A percentile compares a stretch with the other conserved stretches of the same genome.
Conservation (phyloP, 2,113 vertebrate genomes). For the Dolichotis patagonum region DNA sequence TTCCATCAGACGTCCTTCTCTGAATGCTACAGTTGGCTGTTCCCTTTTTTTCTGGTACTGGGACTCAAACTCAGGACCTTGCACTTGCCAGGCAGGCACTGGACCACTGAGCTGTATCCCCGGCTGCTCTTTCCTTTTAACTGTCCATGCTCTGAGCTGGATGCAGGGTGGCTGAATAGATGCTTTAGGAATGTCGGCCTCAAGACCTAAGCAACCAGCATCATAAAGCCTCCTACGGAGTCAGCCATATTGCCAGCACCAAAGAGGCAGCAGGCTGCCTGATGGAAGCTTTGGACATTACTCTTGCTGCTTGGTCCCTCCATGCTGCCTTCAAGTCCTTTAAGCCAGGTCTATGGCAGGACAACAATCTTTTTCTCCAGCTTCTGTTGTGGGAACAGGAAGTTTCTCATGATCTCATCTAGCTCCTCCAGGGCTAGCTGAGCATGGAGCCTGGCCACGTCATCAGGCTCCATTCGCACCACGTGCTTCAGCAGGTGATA, state of each 20-base stretch:
- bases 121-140: neutral
- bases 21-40: neutral
- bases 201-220: neutral
- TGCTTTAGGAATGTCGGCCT: neutral
- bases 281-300: neutral
- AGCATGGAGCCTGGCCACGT: slow-evolving; percentile 90
- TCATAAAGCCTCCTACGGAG: neutral
- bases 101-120: too few species aligned
- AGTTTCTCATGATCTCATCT: slow-evolving; percentile 88
- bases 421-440: slow-evolving; percentile 96
- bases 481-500: slow-evolving; percentile 95
- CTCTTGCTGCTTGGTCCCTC: neutral
- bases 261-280: neutral
- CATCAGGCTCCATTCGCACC: slow-evolving; percentile 87
- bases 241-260: neutral
- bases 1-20: neutral
- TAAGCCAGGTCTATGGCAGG: slow-evolving; percentile 84
- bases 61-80: too few species aligned
- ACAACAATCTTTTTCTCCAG: slow-evolving; percentile 96
- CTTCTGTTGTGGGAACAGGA: slow-evolving; percentile 92
- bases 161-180: neutral
- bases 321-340: neutral
- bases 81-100: too few species aligned
- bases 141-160: neutral
- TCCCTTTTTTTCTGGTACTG: neutral